Conservation (phyloP, 2,888 invertebrate species). For the Gibbula magus region DNA sequence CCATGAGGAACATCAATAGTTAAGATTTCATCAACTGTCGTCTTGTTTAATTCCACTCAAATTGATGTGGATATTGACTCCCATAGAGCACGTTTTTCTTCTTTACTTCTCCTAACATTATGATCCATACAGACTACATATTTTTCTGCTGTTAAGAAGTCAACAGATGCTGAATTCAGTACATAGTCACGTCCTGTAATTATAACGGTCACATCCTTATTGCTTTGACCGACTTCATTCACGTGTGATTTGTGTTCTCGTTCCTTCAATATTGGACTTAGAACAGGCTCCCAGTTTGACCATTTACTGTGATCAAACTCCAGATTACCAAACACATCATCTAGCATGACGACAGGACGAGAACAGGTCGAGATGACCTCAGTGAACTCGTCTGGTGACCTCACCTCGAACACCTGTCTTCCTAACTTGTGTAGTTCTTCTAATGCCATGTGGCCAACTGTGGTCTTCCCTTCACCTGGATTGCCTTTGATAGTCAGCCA, state of each 20-base stretch:
- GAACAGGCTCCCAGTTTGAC: background rate
- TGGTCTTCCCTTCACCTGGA: background rate
- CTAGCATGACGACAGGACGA: background rate
- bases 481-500: background rate
- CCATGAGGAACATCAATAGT: too few relatives aligned
- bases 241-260: background rate
- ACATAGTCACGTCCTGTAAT: background rate
- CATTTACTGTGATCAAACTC: background rate
- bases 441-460: background rate
- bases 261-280: background rate
- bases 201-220: background rate
- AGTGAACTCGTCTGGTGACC: background rate
- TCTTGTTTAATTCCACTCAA: too few relatives aligned
- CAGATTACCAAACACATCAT: background rate
- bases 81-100: too few relatives aligned
- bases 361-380: background rate
- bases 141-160: background rate
- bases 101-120: too few relatives aligned
- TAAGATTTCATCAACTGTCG: too few relatives aligned
- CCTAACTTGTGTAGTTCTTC: background rate
- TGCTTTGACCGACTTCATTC: background rate
- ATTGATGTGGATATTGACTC: too few relatives aligned
- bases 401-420: background rate
- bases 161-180: background rate
- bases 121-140: too few relatives aligned